Base-by-base conservation (phyloP, 2,113 vertebrate species). In the Pollimyrus isidori region DNA sequence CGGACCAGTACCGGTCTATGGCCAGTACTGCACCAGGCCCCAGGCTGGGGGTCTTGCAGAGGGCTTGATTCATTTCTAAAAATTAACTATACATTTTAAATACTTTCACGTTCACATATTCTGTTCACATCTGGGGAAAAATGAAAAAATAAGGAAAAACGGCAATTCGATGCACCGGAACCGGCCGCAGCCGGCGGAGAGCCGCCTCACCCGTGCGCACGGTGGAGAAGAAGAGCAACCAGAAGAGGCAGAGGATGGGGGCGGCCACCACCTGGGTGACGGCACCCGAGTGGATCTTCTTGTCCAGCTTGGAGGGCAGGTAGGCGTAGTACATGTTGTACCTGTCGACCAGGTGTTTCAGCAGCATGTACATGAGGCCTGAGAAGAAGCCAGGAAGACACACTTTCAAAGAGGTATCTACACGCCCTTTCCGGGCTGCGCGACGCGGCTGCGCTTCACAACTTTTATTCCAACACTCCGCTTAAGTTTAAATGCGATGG, bases 271-370 rank as follows among this genome's bases (percentile, higher is more conserved):
- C 98, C 94, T 99, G 98, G 92, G 97, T 99, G 91, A 99, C 98
- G 0, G 98, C 98, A 42, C 96, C 97, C 0, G 98, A 98, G 94
- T 99, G 98, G 94, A 99, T 99, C 95, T 99, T 99, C 95, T 99
- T 98, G 95, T 99, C 98, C 92, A 99, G 96, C 89, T 99, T 99
- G 90, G 98, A 98, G 62, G 98, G 98, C 93, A 99, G 94, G 95
- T 99, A 99, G 89, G 98, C 98, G 6, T 99, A 99, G 95, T 99
- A 99, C 93, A 99, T 96, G 93, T 99, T 99, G 93, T 99, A 99
- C n/a, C 98, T 92, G 94, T 99, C 98, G 94, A 99, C 98, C 95
- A 99, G 95, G 93, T 99, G 98, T 91, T 99, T 99, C 83, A 99
- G 95, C 90, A 99, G 96, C 98, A 99, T 99, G 94, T 99, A 99